A percentile compares a stretch with the other conserved stretches of the same genome.
phyloP scores from a whole-genome alignment of 2,888 invertebrate genomes.

The Drosophila nigritarsus region DNA sequence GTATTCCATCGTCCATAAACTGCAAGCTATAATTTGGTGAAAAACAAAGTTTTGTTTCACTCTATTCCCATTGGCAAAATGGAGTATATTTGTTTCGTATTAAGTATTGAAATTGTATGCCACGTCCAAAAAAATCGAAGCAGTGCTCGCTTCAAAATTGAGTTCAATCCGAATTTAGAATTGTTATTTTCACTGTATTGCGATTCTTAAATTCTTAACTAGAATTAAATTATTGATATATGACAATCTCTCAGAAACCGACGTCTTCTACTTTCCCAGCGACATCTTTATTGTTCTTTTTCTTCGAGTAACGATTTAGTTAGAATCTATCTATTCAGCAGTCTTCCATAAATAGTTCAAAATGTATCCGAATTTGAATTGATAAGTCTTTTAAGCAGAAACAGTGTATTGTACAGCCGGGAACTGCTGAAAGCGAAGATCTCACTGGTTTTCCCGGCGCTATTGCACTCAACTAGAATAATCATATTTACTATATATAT shows the following conservation, averaged over 20 bases:
- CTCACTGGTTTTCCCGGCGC: background rate
- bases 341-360: background rate
- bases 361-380: background rate
- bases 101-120: background rate
- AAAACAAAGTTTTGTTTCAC: slow-evolving; percentile 30
- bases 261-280: background rate
- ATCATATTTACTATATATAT: slow-evolving; percentile 18
- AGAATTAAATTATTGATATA: background rate
- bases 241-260: background rate
- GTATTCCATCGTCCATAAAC: slow-evolving; percentile 10
- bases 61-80: background rate
- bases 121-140: background rate
- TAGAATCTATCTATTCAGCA: background rate
- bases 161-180: background rate
- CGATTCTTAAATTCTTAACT: background rate
- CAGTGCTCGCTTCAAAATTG: background rate
- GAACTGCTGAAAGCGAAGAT: background rate
- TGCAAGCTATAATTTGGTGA: slow-evolving; percentile 38
- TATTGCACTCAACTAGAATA: slow-evolving; percentile 57
- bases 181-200: background rate
- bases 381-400: background rate
- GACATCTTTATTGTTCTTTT: background rate
- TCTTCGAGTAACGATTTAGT: background rate
- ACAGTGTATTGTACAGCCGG: background rate
- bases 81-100: background rate